Evolutionary conservation across 37 sponge, comb jelly and placozoan genomes (phyloP), one percentile per base, ranked within the genome.

Genomic region (Spongia lamella): DNA sequence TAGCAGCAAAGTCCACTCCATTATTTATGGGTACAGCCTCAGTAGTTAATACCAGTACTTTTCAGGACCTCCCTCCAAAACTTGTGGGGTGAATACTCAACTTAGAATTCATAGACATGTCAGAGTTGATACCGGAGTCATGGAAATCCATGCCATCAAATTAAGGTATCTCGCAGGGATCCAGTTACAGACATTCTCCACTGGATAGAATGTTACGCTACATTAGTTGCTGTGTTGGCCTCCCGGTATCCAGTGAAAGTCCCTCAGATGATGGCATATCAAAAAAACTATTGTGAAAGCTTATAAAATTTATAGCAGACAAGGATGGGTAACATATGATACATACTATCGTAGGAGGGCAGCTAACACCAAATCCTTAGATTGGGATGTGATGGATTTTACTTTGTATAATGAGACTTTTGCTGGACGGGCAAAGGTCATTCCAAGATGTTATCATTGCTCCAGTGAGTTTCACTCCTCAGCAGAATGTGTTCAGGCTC

Each of bases 341-440:
- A 25, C 3, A 1, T 38, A 33, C 51, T 74, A 68, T 20, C 29
- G 76, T 0, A 29, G 76, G 1, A 43, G 67, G 43, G 83, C 76
- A 1, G 55, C 51, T 16, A 43, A 21, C 11, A 68, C 34, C 20
- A 35, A 57, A 6, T 56, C 36, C 34, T 76, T 83, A 17, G 54
- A 83, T 53, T 83, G 83, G 83, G 26, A 27, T 14, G 11, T 25
- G n/a, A 32, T 65, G 27, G 82, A 82, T 33, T 26, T 34, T 11
- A 30, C n/a, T 2, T 57, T 82, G 29, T 73, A 73, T 54, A 82
- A 75, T 43, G 61, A 83, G 52, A 31, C 83, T 31, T 83, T 75
- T 38, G 38, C 75, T 3, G 75, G 75, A 26, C 24, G 75, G 14
- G 59, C 75, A 1, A 73, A 31, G 38, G 24, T 14, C n/a, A 33